Percentiles rank a stretch among this genome's conserved stretches.
These are phyloP conservation scores for Acanthaster planci DNA, from an alignment of 35 echinoderm and acorn worm species.

Conservation along the genomic window DNA sequence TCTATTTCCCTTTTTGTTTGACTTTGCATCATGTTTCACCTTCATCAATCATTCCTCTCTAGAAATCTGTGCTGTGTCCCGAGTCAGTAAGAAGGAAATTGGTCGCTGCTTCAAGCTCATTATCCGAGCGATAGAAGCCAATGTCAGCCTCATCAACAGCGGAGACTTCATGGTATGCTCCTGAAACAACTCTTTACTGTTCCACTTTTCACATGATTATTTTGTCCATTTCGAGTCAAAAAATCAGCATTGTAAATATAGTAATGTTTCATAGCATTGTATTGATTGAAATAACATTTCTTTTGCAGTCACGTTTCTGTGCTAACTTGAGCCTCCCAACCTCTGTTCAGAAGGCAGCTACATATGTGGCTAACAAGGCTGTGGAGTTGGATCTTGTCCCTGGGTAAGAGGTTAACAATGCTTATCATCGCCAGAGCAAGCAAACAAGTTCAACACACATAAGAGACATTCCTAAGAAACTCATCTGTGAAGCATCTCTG, in stretches of 20 bases:
- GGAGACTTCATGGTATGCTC: constrained; percentile 95
- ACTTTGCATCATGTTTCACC: background rate
- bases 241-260: too few relatives aligned
- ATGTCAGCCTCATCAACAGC: constrained; percentile 87
- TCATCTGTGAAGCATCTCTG: too few relatives aligned
- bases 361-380: constrained; percentile 88
- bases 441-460: too few relatives aligned
- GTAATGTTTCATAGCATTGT: too few relatives aligned
- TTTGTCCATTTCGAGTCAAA: too few relatives aligned
- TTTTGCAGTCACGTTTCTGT: constrained; percentile 94
- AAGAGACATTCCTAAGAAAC: too few relatives aligned
- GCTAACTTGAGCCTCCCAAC: constrained; percentile 83
- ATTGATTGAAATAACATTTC: background rate
- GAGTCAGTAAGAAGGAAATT: constrained; percentile 96
- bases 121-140: constrained; percentile 86
- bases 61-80: constrained; percentile 98
- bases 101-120: constrained; percentile 97
- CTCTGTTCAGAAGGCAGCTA: constrained; percentile 81
- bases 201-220: too few relatives aligned
- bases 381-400: constrained; percentile 89
- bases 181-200: background rate
- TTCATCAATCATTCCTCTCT: constrained; percentile 4
- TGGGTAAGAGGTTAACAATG: constrained; percentile 69
- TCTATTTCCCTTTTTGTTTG: background rate
- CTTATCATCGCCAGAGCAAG: too few relatives aligned